phyloP scores from a whole-genome alignment of 2,113 vertebrate species.

The Globicephala melas region DNA sequence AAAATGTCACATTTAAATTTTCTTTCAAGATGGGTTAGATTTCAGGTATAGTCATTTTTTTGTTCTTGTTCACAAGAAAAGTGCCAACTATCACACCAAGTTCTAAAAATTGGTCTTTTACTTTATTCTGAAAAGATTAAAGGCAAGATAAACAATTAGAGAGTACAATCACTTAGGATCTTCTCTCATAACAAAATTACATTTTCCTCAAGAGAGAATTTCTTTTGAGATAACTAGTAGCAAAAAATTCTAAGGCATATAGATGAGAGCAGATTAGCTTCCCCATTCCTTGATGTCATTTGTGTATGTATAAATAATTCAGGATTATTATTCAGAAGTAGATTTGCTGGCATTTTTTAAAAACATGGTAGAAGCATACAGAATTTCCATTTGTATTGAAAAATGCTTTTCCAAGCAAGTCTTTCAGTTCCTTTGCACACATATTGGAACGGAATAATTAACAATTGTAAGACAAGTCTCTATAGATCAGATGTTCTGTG shows the following conservation, averaged over 20 bases:
- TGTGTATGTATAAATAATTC: conserved; percentile 65
- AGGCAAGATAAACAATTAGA: background rate
- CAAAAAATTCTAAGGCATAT: background rate
- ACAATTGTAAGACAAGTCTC: background rate
- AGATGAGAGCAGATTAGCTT: background rate
- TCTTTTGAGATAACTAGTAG: background rate
- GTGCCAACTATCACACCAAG: background rate
- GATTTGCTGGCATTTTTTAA: conserved; percentile 54
- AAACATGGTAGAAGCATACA: background rate
- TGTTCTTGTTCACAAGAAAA: background rate
- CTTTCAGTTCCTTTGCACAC: background rate
- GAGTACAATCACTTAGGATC: background rate
- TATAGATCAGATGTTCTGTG: background rate
- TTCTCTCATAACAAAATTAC: background rate
- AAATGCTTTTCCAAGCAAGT: background rate
- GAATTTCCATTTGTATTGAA: conserved; percentile 10
- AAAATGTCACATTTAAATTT: background rate
- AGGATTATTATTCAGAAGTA: background rate
- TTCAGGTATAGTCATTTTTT: background rate
- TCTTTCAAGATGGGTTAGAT: background rate
- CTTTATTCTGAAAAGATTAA: background rate
- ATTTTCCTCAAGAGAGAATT: background rate
- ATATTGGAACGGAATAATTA: background rate
- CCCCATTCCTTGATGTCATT: background rate
- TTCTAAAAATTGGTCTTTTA: background rate